These are phyloP conservation scores for Palythoa grandiflora DNA, from an alignment of 92 coral and sea anemone species.

Conservation along the genomic window DNA sequence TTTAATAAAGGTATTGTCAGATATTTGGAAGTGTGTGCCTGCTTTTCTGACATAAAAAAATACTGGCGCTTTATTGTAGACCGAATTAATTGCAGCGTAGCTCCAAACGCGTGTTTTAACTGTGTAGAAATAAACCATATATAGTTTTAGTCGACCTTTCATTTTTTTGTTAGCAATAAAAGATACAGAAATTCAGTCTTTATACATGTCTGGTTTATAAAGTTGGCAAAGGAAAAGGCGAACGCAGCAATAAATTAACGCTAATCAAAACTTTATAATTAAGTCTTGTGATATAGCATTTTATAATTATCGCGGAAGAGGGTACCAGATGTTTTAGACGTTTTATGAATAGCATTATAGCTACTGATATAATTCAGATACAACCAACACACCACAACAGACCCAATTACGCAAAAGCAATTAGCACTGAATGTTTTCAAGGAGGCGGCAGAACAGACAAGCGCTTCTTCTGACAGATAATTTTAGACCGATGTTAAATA, in stretches of 20 bases:
- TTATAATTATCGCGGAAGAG: conserved; percentile 18
- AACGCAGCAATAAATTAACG: neutral
- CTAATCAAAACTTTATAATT: conserved; percentile 56
- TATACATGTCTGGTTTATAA: conserved; percentile 10
- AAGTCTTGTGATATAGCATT: conserved; percentile 30
- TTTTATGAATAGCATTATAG: conserved; percentile 59
- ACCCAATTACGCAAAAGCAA: conserved; percentile 67
- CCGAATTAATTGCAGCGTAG: conserved; percentile 26
- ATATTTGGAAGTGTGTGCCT: conserved; percentile 29
- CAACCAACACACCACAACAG: conserved; percentile 53
- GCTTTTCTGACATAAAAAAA: conserved; percentile 40
- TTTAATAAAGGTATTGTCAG: conserved; percentile 40
- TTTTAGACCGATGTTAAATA: conserved; percentile 16
- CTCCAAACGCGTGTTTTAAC: conserved; percentile 51
- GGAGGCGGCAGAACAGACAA: conserved; percentile 39
- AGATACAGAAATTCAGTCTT: neutral
- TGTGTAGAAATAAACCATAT: conserved; percentile 27
- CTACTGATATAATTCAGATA: conserved; percentile 51
- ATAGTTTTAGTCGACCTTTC: neutral
- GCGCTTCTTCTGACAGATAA: neutral
- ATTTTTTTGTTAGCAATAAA: neutral
- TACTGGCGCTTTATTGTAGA: conserved; percentile 10
- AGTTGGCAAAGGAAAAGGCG: neutral
- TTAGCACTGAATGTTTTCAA: conserved; percentile 62
- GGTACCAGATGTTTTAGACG: conserved; percentile 71